Percentiles rank a stretch among this genome's conserved stretches.
Evolutionary conservation across 1,140 invertebrate genomes (phyloP).

Genomic region (Idris sp.): DNA sequence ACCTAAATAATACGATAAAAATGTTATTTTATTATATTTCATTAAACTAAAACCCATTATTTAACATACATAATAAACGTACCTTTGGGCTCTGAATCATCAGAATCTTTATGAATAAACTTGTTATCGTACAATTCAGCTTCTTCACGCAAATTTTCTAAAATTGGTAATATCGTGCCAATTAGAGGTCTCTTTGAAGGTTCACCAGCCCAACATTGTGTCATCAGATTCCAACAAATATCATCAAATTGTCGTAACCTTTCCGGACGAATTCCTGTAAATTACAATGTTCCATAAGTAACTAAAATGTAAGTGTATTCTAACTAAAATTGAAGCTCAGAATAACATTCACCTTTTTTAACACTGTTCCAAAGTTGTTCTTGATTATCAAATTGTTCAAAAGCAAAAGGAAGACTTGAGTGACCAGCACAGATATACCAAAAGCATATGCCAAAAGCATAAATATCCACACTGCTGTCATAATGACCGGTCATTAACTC

Average conservation of each 20-base stretch:
- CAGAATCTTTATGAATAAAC: no score
- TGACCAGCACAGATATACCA: constrained; percentile 94
- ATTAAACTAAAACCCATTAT: no score
- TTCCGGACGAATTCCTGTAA: constrained; percentile 34
- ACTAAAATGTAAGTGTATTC: constrained; percentile 2
- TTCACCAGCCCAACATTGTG: constrained; percentile 90
- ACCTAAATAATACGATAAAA: no score
- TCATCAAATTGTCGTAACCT: constrained; percentile 82
- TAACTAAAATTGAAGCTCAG: no score
- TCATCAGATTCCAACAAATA: constrained; percentile 91
- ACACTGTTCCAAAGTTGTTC: constrained; percentile 93
- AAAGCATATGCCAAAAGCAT: constrained; percentile 94
- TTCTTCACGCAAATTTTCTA: constrained; percentile 33
- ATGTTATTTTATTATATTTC: no score
- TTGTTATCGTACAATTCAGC: no score
- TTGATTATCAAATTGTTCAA: constrained; percentile 92
- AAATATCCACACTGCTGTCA: constrained; percentile 92
- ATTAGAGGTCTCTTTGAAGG: constrained; percentile 79
- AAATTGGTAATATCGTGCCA: constrained; percentile 37
- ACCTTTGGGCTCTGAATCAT: no score
- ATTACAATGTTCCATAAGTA: no score
- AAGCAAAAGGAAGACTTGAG: constrained; percentile 87
- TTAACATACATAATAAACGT: no score
- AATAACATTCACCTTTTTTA: constrained; percentile 82
- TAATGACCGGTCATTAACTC: constrained; percentile 90